Percentiles rank a stretch among this genome's conserved stretches.
phyloP scores from a whole-genome alignment of 1,140 invertebrate genomes.

The Drosophila pruinosa region DNA sequence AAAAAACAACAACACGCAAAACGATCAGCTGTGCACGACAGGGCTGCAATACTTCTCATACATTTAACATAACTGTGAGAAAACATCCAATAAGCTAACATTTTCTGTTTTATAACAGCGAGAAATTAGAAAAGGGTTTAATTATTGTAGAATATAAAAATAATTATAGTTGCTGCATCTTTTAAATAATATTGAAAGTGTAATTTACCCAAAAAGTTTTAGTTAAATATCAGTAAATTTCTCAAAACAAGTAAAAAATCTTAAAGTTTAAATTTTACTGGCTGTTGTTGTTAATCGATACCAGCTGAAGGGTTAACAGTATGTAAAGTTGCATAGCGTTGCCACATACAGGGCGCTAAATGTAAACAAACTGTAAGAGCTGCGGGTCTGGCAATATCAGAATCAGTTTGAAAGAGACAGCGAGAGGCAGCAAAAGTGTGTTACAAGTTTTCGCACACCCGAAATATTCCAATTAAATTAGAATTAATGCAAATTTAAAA shows the following conservation, averaged over 20 bases:
- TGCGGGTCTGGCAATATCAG: slow-evolving; percentile 39
- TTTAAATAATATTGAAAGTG: background rate
- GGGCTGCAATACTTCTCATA: slow-evolving; percentile 27
- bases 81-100: background rate
- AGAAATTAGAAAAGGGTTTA: background rate
- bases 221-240: too few relatives aligned
- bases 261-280: slow-evolving; percentile 25
- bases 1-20: slow-evolving; percentile 6
- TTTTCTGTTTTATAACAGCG: background rate
- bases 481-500: slow-evolving; percentile 45
- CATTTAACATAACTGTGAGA: slow-evolving; percentile 13
- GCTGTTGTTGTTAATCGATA: background rate
- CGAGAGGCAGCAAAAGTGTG: slow-evolving; percentile 65
- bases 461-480: slow-evolving; percentile 66
- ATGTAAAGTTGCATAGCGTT: slow-evolving; percentile 20
- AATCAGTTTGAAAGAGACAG: slow-evolving; percentile 68
- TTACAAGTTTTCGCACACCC: slow-evolving; percentile 67
- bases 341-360: slow-evolving; percentile 21
- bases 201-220: background rate
- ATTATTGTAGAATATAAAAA: background rate
- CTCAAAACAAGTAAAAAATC: too few relatives aligned
- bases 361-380: slow-evolving; percentile 38
- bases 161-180: background rate
- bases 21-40: slow-evolving; percentile 28
- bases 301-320: background rate